Percentiles rank a stretch among this genome's conserved stretches.
These are phyloP conservation scores for Callopanchax toddi DNA, from an alignment of 2,113 vertebrate genomes.

Conservation along the genomic window DNA sequence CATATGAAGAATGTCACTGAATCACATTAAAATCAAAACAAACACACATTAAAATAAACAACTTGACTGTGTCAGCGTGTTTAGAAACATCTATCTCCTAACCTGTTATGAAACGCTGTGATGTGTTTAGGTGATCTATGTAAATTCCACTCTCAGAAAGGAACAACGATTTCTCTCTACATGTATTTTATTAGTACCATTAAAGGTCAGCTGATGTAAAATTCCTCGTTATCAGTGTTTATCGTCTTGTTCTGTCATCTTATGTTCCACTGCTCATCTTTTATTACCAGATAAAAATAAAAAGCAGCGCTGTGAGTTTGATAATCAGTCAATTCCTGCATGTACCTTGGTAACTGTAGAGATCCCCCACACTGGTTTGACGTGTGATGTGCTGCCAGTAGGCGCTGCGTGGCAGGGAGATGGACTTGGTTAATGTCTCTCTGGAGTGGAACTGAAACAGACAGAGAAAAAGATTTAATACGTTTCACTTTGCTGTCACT, in stretches of 20 bases:
- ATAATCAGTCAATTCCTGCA: conserved; percentile 53
- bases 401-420: conserved; percentile 95
- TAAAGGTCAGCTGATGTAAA: not conserved
- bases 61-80: no score
- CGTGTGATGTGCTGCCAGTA: conserved; percentile 99
- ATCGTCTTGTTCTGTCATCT: not conserved
- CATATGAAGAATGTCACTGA: no score
- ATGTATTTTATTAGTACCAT: no score
- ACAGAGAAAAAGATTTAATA: conserved; percentile 46
- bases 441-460: conserved; percentile 89
- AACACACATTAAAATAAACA: no score
- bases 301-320: conserved; percentile 6
- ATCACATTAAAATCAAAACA: no score
- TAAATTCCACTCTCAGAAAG: not conserved
- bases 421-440: conserved; percentile 92
- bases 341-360: conserved; percentile 97
- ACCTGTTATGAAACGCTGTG: no score
- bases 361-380: conserved; percentile 95
- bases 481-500: conserved; percentile 43
- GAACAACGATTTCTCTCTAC: not conserved
- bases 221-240: conserved; percentile 11
- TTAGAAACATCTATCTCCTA: no score
- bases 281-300: conserved; percentile 20
- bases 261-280: conserved; percentile 6
- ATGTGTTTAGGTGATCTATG: not conserved